These are phyloP conservation scores for Notechis scutatus DNA, from an alignment of 2,113 vertebrate species.

Conservation along the genomic window DNA sequence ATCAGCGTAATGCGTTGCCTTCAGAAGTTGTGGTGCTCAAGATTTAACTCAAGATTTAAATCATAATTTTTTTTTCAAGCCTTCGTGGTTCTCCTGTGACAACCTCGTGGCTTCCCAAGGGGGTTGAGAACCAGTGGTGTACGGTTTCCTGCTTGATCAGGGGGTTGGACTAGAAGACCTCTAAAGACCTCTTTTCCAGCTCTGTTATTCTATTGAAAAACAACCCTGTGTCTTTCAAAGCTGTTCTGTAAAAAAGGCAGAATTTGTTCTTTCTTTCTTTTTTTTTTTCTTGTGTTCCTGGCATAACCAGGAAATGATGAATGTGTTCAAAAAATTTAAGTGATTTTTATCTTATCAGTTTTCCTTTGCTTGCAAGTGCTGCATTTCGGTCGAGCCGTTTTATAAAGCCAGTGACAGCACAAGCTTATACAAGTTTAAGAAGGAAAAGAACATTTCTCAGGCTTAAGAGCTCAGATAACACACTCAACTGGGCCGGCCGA, in stretches of 20 bases:
- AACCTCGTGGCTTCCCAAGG: too few relatives aligned
- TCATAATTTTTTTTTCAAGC: too few relatives aligned
- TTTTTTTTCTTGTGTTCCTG: background rate
- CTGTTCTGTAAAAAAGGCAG: background rate
- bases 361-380: background rate
- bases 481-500: background rate
- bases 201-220: background rate
- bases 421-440: background rate
- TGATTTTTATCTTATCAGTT: background rate
- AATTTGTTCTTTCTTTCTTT: background rate
- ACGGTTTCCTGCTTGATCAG: background rate
- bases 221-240: background rate
- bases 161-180: background rate
- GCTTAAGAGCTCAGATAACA: background rate
- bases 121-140: background rate
- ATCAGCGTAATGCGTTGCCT: background rate
- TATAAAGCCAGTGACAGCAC: background rate
- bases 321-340: background rate
- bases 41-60: background rate
- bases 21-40: background rate
- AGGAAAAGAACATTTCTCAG: background rate
- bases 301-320: background rate
- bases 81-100: too few relatives aligned
- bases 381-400: background rate
- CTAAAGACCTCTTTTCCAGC: background rate